phyloP scores from a whole-genome alignment of 2,797 vertebrate genomes.

The Sylvilagus floridanus region DNA sequence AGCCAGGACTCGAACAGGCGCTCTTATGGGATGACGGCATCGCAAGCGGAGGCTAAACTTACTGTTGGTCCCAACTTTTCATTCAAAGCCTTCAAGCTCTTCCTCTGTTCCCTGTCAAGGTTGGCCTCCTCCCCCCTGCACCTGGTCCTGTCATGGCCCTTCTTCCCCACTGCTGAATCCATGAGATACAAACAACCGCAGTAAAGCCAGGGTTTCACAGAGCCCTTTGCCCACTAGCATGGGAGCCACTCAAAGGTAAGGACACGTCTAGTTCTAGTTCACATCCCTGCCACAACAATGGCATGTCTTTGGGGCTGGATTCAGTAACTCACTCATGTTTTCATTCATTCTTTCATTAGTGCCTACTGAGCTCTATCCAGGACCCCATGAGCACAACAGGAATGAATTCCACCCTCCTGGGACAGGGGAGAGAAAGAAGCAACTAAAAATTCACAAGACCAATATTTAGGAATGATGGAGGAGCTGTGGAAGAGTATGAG shows the following conservation, averaged over 20 bases:
- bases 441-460: neutral
- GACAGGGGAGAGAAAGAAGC: neutral
- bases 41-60: too few relatives aligned
- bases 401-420: neutral
- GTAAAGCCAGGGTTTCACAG: neutral
- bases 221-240: neutral
- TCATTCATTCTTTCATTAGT: neutral
- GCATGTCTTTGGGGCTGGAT: neutral
- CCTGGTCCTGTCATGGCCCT: neutral
- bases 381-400: neutral
- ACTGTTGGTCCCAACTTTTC: too few relatives aligned
- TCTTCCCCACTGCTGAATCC: rapidly evolving
- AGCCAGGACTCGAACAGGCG: too few relatives aligned
- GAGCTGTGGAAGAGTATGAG: neutral
- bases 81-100: too few relatives aligned
- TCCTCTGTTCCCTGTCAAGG: neutral
- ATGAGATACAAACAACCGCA: neutral
- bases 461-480: neutral
- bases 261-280: neutral
- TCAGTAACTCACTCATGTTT: neutral
- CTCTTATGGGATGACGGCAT: too few relatives aligned
- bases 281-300: neutral
- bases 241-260: neutral
- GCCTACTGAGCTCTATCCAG: neutral
- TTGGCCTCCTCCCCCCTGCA: neutral